phyloP scores from a whole-genome alignment of 2,888 invertebrate species.

The Acanthosepion esculentum region DNA sequence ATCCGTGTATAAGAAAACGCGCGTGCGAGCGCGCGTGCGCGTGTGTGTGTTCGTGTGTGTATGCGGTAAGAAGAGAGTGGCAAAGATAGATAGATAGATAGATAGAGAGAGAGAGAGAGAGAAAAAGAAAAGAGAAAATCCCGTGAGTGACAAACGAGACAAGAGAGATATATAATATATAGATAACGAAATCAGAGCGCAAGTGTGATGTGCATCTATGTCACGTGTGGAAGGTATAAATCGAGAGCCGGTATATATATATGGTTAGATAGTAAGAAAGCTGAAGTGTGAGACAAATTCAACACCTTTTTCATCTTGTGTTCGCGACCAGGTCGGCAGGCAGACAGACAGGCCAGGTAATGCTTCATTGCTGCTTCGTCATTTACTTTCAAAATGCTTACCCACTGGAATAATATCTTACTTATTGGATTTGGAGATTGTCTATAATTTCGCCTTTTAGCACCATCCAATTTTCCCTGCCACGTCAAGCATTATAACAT shows the following conservation, averaged over 20 bases:
- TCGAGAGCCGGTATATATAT: too few relatives aligned
- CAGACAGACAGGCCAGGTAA: neutral
- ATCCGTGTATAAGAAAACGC: neutral
- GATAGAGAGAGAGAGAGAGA: neutral
- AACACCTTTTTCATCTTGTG: neutral
- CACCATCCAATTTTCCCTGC: neutral
- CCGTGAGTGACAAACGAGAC: too few relatives aligned
- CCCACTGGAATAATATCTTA: neutral
- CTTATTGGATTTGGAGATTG: slow-evolving; percentile 15
- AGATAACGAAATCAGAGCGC: too few relatives aligned
- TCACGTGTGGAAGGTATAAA: too few relatives aligned
- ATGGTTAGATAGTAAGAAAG: too few relatives aligned
- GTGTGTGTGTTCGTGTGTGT: too few relatives aligned
- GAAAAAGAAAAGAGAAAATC: neutral
- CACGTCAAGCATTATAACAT: neutral
- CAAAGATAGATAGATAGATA: too few relatives aligned
- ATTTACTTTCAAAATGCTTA: slow-evolving; percentile 33
- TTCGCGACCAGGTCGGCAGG: neutral
- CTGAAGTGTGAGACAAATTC: neutral
- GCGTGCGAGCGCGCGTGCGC: too few relatives aligned
- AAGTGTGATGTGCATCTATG: too few relatives aligned
- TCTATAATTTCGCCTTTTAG: slow-evolving; percentile 33
- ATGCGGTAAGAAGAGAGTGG: neutral
- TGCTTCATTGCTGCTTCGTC: neutral
- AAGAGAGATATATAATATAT: too few relatives aligned